phyloP scores from a whole-genome alignment of 2,797 vertebrate species.

The Champsocephalus gunnari region DNA sequence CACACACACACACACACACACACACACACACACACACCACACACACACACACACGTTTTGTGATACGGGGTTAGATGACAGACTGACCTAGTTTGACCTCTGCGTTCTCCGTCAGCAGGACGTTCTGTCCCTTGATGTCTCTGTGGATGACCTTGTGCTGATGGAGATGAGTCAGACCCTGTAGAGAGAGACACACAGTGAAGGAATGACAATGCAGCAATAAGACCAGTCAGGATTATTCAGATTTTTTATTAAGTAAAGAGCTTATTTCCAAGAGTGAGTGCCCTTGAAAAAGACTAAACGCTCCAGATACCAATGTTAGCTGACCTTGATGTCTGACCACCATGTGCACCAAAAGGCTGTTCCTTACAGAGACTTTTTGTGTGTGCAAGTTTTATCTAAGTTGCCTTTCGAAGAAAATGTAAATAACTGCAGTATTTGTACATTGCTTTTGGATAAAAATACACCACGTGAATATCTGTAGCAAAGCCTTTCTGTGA shows the following conservation, averaged over 20 bases:
- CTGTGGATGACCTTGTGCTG: slow-evolving; percentile 99
- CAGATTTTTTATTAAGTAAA: not conserved
- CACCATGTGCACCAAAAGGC: not conserved
- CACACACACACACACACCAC: slow-evolving; percentile 18
- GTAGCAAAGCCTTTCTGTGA: not conserved
- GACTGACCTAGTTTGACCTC: slow-evolving; percentile 96
- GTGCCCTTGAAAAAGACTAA: slow-evolving; percentile 5
- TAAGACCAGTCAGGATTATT: slow-evolving; percentile 21
- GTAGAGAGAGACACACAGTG: slow-evolving; percentile 51
- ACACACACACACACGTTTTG: slow-evolving; percentile 29
- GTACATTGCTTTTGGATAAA: not conserved
- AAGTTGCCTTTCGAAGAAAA: too few species aligned
- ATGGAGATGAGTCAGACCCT: slow-evolving; percentile 98
- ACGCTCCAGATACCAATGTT: not conserved
- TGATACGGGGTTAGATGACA: slow-evolving; percentile 41
- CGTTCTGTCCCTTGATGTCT: slow-evolving; percentile 99
- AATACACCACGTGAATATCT: not conserved
- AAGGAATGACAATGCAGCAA: slow-evolving; percentile 23
- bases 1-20: not conserved
- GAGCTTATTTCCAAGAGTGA: slow-evolving; percentile 13
- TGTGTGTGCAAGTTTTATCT: not conserved
- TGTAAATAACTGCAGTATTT: too few species aligned
- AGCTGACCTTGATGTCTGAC: slow-evolving; percentile 25
- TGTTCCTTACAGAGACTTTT: too few species aligned
- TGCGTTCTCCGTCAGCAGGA: slow-evolving; percentile 95